Base-by-base conservation (phyloP, 1,140 invertebrate genomes). In the Drosophila neocordata region DNA sequence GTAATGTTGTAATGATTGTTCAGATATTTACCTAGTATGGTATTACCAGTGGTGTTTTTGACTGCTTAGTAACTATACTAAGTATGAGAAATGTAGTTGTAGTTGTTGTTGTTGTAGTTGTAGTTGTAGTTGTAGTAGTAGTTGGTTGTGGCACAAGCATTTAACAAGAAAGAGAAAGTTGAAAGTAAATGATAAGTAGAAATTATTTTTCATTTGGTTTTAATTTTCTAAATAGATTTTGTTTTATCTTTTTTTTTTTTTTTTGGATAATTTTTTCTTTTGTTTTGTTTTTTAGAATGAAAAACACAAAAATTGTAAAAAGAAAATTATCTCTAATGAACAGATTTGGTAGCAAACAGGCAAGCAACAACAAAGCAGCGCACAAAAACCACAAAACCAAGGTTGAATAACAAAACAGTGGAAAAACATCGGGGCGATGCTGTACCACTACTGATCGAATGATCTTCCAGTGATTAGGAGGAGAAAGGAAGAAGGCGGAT, bases 331-430 rank as follows among this genome's bases (percentile, higher is more conserved):
- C 15, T 48, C 2, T 63, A 66, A 77, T 68, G 69, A 90, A 73
- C 88, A 88, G 87, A 81, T 71, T 52, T 44, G 51, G n/a, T 48
- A 85, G 78, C 88, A 90, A 88, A 90, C 88, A 90, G 88, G 80
- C 88, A 90, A 82, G 88, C 88, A 88, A 88, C 82, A 85, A 83
- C 81, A 88, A 56, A 80, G 79, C 87, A 85, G 81, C 73, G 73
- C 81, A 80, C 81, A 82, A 84, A 90, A 81, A 48, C 41, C 41
- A 48, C 41, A 48, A 48, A 48, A 48, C 15, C 65, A 73, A 77
- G 66, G 66, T 62, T 61, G 57, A 74, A 75, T 72, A 64, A 57
- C 56, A 20, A 57, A 31, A 62, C 37, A 55, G 60, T 62, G 48
- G 31, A 22, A 24, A 8, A 61, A 4, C 8, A 8, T 5, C 27